A percentile compares a stretch with the other conserved stretches of the same genome.
Evolutionary conservation across 2,113 vertebrate genomes (phyloP).

Genomic region (Poecile atricapillus): DNA sequence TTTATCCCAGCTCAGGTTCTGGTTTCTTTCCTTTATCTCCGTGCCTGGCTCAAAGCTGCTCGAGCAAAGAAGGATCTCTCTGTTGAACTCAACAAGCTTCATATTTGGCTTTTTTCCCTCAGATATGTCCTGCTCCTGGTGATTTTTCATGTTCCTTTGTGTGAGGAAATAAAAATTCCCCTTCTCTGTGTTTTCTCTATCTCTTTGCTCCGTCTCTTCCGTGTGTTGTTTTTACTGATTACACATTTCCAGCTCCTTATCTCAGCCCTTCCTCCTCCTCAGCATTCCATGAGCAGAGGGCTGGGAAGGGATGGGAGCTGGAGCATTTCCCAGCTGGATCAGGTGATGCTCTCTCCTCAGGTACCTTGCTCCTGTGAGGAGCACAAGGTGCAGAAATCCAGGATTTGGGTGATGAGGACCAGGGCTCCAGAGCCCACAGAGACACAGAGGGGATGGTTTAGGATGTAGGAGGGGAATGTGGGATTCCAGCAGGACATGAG

Average conservation of each 20-base stretch:
- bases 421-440: not conserved
- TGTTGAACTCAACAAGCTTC: not conserved
- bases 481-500: not conserved
- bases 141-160: not conserved
- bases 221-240: slow-evolving; percentile 22
- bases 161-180: slow-evolving; percentile 7
- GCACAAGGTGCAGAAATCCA: not conserved
- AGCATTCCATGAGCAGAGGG: not conserved
- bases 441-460: accelerated
- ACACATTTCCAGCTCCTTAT: slow-evolving; percentile 21
- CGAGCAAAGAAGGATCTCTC: not conserved
- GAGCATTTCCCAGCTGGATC: not conserved
- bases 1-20: slow-evolving; percentile 5
- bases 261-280: slow-evolving; percentile 9
- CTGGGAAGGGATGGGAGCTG: not conserved
- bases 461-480: accelerated
- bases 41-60: not conserved
- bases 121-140: not conserved
- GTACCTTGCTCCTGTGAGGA: not conserved
- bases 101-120: not conserved
- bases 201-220: not conserved
- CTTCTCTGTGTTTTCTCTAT: slow-evolving; percentile 23
- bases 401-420: accelerated
- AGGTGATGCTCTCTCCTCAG: not conserved
- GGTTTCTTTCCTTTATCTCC: not conserved